Evolutionary conservation across 1,140 invertebrate species (phyloP).

Genomic region (Micrasema minimum): DNA sequence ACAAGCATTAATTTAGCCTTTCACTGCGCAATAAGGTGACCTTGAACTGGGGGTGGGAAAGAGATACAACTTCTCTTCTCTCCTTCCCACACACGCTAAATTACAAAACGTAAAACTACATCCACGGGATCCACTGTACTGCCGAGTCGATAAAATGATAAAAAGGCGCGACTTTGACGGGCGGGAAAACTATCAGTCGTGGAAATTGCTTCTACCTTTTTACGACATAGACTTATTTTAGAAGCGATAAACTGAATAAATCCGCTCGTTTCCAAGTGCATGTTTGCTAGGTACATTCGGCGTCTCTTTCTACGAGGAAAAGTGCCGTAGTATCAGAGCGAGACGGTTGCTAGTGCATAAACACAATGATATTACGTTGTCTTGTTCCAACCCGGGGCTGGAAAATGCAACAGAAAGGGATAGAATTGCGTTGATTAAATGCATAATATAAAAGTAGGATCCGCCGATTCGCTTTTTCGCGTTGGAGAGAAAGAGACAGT

Average conservation of each 20-base stretch:
- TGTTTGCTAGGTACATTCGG: neutral
- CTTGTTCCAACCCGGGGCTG: neutral
- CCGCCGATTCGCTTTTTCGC: slow-evolving; percentile 7
- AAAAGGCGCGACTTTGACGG: neutral
- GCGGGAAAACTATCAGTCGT: neutral
- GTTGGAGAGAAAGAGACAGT: neutral
- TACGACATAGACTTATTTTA: neutral
- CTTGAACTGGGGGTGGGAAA: slow-evolving; percentile 37
- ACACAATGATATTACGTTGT: neutral
- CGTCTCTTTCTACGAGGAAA: neutral
- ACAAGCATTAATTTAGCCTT: slow-evolving; percentile 38
- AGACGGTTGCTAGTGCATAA: slow-evolving; percentile 3
- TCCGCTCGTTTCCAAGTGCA: slow-evolving; percentile 1
- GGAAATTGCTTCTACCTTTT: slow-evolving; percentile 8
- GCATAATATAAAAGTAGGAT: slow-evolving; percentile 13
- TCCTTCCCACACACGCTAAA: slow-evolving; percentile 25
- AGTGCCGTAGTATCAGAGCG: neutral
- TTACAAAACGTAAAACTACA: neutral
- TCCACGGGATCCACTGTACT: neutral
- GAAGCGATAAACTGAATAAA: neutral
- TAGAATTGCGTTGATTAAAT: slow-evolving; percentile 1
- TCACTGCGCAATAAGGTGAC: slow-evolving; percentile 40
- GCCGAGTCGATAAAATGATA: slow-evolving; percentile 5
- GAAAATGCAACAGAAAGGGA: neutral
- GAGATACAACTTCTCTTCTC: slow-evolving; percentile 3